Evolutionary conservation across 2,797 vertebrate species (phyloP).

Genomic region (Denticeps clupeoides): DNA sequence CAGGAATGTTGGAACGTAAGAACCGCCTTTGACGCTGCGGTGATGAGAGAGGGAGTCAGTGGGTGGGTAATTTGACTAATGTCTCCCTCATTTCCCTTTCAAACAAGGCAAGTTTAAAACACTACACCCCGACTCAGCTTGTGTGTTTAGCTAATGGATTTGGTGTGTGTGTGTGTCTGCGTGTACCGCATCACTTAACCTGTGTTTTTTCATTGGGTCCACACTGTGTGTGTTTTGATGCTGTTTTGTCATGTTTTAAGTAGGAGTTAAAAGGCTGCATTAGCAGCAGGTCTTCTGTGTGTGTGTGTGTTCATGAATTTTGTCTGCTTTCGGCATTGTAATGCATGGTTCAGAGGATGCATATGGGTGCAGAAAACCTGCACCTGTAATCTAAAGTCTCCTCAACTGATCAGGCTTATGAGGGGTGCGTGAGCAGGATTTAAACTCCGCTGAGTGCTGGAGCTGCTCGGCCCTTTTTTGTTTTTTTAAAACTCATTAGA

Average conservation of each 20-base stretch:
- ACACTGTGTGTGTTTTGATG: too few relatives aligned
- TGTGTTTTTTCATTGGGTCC: neutral
- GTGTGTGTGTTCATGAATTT: neutral
- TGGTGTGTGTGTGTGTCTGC: neutral
- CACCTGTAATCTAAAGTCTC: too few relatives aligned
- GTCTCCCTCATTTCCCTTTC: constrained; percentile 33
- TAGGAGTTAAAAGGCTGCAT: neutral
- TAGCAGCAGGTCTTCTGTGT: neutral
- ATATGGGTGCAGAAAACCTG: too few relatives aligned
- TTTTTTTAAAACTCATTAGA: neutral
- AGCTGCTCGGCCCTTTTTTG: too few relatives aligned
- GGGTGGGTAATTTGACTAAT: constrained; percentile 33
- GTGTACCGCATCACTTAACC: neutral
- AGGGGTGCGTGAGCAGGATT: too few relatives aligned
- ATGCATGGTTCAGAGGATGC: too few relatives aligned
- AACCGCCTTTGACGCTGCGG: neutral
- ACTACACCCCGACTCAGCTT: constrained; percentile 2
- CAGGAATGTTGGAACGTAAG: neutral
- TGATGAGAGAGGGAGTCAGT: constrained; percentile 15
- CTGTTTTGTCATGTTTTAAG: neutral
- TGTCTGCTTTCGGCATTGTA: neutral
- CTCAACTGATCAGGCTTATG: too few relatives aligned
- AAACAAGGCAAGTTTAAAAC: constrained; percentile 31
- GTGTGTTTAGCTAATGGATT: constrained; percentile 24
- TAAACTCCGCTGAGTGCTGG: too few relatives aligned